Percentiles rank a stretch among this genome's conserved stretches.
Conservation (phyloP, 2,797 vertebrate species). For the Crocodylus rhombifer region DNA sequence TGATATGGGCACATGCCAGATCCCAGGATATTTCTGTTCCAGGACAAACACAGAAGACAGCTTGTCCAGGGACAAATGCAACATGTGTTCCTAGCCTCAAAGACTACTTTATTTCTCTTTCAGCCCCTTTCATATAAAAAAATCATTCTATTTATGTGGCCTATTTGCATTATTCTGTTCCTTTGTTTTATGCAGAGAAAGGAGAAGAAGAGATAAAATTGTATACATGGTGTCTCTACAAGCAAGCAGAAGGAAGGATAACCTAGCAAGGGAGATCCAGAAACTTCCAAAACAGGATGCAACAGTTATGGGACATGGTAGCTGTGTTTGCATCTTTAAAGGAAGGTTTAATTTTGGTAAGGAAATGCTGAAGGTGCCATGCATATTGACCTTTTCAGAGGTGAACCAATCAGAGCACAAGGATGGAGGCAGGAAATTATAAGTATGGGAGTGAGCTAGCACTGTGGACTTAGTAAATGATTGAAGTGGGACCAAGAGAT, state of each 20-base stretch:
- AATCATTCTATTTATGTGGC: constrained; percentile 49
- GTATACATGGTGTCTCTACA: constrained; percentile 44
- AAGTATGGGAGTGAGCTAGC: constrained; percentile 4
- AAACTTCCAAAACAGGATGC: background rate
- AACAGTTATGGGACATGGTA: constrained; percentile 3
- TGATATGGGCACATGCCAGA: too few relatives aligned
- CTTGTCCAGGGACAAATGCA: too few relatives aligned
- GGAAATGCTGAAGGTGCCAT: constrained; percentile 19
- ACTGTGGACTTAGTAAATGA: background rate
- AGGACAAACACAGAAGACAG: too few relatives aligned
- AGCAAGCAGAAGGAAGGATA: background rate
- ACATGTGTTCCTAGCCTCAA: background rate
- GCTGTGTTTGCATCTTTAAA: constrained; percentile 38
- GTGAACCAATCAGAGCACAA: background rate
- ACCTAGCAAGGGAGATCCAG: background rate
- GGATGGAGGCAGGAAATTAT: background rate
- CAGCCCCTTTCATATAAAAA: constrained; percentile 47
- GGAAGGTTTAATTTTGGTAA: constrained; percentile 20
- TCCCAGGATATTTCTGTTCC: too few relatives aligned
- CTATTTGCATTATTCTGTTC: background rate
- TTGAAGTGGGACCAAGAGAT: background rate
- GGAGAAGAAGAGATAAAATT: background rate
- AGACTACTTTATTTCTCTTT: background rate
- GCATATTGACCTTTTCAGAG: background rate
- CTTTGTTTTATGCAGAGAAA: constrained; percentile 33